A percentile compares a stretch with the other conserved stretches of the same genome.
These are phyloP conservation scores for Danio jaintianensis DNA, from an alignment of 2,797 vertebrate genomes.

Conservation along the genomic window DNA sequence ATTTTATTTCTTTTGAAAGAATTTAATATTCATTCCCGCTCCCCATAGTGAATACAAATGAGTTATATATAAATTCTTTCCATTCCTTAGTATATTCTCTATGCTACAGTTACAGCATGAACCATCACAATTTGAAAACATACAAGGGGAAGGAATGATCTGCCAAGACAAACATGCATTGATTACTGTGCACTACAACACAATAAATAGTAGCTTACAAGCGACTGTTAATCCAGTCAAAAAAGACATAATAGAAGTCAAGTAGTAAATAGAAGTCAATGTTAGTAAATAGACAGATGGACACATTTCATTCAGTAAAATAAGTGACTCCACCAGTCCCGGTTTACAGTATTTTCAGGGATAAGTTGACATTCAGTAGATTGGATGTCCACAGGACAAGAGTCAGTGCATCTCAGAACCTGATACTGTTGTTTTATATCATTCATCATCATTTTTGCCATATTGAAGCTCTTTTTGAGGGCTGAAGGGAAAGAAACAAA, in stretches of 20 bases:
- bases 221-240: conserved; percentile 79
- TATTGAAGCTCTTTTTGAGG: background rate
- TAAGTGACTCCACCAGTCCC: conserved; percentile 23
- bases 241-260: conserved; percentile 55
- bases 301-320: conserved; percentile 31
- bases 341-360: conserved; percentile 32
- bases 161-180: conserved; percentile 66
- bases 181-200: conserved; percentile 69
- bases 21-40: conserved; percentile 71
- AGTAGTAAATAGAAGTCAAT: too few relatives aligned
- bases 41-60: conserved; percentile 75
- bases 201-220: conserved; percentile 39
- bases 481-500: conserved; percentile 7
- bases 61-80: conserved; percentile 73
- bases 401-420: conserved; percentile 76
- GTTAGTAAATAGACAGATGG: conserved; percentile 31
- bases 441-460: conserved; percentile 51
- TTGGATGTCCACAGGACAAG: conserved; percentile 85
- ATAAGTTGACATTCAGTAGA: conserved; percentile 72
- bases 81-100: conserved; percentile 69
- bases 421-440: conserved; percentile 64
- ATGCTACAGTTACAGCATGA: conserved; percentile 70
- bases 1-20: conserved; percentile 60
- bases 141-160: conserved; percentile 56
- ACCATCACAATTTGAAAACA: conserved; percentile 64